phyloP scores from a whole-genome alignment of 2,797 vertebrate species.

The Acanthopagrus latus region DNA sequence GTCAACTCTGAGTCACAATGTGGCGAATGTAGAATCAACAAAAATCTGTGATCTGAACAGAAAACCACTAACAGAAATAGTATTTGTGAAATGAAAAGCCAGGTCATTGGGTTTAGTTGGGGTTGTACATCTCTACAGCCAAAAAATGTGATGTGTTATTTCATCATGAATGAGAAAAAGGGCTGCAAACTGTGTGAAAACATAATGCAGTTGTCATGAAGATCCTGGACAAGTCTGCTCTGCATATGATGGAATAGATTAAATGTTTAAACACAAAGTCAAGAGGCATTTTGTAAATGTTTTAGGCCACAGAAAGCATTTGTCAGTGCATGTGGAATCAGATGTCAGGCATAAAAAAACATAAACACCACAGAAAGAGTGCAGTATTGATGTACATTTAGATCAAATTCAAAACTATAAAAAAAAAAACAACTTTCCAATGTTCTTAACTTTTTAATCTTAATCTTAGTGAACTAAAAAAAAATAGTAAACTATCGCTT shows the following conservation, averaged over 20 bases:
- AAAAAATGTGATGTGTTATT: neutral
- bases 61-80: neutral
- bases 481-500: neutral
- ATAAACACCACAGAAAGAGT: neutral
- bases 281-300: neutral
- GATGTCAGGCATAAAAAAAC: neutral
- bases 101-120: neutral
- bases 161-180: neutral
- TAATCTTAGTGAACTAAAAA: constrained; percentile 9
- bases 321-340: neutral
- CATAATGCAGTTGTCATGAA: neutral
- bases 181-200: neutral
- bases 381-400: neutral
- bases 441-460: neutral
- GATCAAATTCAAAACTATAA: neutral
- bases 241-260: neutral
- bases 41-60: constrained; percentile 13
- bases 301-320: neutral
- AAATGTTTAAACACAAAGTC: neutral
- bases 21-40: constrained; percentile 47
- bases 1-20: constrained; percentile 58
- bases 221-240: neutral
- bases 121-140: neutral
- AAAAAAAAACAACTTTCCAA: neutral
- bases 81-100: constrained; percentile 5